Conservation (phyloP, 2,797 vertebrate genomes). For the Muraenolepis orangiensis region DNA sequence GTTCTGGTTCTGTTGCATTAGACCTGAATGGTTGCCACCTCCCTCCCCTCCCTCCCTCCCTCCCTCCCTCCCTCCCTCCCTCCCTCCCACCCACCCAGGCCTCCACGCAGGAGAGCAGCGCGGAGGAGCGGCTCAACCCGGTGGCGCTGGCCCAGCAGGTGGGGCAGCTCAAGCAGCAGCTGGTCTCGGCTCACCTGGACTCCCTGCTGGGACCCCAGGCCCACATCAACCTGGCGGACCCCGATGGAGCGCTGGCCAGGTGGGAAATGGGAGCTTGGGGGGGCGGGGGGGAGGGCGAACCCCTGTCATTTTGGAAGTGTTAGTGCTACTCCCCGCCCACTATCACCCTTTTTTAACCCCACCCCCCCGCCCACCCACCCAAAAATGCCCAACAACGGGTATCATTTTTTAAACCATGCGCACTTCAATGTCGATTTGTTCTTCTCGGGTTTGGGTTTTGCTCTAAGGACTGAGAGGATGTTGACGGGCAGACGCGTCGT, state of each 20-base stretch:
- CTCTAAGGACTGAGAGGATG: too few species aligned
- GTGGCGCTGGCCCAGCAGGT: conserved; percentile 88
- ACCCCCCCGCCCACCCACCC: too few species aligned
- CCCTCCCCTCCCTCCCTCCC: conserved; percentile 7
- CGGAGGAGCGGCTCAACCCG: conserved; percentile 87
- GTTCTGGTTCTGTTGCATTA: background rate
- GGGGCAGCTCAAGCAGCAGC: conserved; percentile 86
- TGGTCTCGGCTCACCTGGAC: conserved; percentile 86
- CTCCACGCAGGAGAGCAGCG: conserved; percentile 79
- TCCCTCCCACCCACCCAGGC: conserved; percentile 60
- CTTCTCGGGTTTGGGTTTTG: background rate
- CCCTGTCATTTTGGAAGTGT: background rate
- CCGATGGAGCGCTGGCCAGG: conserved; percentile 89
- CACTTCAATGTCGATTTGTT: background rate
- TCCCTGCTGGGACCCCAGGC: conserved; percentile 85
- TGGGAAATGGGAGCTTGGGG: conserved; percentile 72
- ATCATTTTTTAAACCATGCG: too few species aligned
- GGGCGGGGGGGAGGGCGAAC: background rate
- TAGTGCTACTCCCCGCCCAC: background rate
- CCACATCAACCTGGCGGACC: conserved; percentile 87
- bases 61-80: conserved; percentile 17
- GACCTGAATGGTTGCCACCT: background rate
- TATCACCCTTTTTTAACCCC: background rate
- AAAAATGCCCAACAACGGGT: too few species aligned
- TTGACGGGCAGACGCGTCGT: background rate